phyloP scores from a whole-genome alignment of 2,113 vertebrate genomes.

The Climacteris rufus region DNA sequence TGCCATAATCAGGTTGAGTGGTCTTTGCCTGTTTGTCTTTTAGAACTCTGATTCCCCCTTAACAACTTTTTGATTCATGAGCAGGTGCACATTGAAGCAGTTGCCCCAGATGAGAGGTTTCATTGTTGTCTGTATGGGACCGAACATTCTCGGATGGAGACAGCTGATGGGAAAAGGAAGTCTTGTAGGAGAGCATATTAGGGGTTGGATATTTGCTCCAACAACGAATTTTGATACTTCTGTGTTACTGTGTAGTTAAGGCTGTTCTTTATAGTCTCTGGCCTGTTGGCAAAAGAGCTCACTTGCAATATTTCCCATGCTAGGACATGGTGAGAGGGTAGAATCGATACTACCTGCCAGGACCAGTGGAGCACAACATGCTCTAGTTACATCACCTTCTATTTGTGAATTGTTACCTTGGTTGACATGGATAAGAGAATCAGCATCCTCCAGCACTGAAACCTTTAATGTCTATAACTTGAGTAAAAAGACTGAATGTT shows the following conservation, averaged over 20 bases:
- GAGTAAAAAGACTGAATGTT: neutral
- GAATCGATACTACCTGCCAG: constrained; percentile 25
- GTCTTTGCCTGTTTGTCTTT: neutral
- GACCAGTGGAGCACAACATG: constrained; percentile 15
- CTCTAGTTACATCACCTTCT: constrained; percentile 40
- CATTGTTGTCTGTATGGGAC: neutral
- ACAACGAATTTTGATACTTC: neutral
- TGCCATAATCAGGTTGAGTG: neutral
- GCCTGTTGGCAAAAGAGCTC: neutral
- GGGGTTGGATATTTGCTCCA: neutral
- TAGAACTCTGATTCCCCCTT: neutral
- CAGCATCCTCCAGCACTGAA: neutral
- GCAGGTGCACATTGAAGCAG: neutral
- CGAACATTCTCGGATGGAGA: neutral
- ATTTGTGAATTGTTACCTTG: constrained; percentile 50
- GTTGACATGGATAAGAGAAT: constrained; percentile 10
- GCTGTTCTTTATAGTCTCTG: neutral
- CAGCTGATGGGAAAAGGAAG: neutral
- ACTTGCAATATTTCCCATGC: neutral
- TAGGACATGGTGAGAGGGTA: neutral
- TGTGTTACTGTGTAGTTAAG: neutral
- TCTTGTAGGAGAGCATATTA: neutral
- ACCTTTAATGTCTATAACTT: neutral
- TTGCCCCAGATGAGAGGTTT: neutral
- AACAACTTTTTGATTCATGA: neutral